Conservation (phyloP, 2,113 vertebrate species). For the Nibea coibor region DNA sequence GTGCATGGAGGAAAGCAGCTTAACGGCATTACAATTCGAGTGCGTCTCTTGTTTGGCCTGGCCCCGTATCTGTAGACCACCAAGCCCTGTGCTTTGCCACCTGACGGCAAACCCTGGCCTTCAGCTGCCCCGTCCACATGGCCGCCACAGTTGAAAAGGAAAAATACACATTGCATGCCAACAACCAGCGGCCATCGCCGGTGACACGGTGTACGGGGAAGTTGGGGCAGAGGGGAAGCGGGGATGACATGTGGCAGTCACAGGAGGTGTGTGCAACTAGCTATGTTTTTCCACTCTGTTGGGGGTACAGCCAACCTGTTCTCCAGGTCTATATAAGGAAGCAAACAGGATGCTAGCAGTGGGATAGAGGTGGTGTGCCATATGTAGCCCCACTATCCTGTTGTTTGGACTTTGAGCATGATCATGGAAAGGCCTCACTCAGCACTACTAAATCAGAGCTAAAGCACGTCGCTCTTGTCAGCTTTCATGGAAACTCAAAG, state of each 20-base stretch:
- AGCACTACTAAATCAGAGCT: slow-evolving; percentile 18
- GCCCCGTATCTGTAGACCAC: slow-evolving; percentile 57
- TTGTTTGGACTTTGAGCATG: slow-evolving; percentile 21
- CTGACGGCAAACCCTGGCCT: slow-evolving; percentile 63
- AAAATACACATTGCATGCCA: slow-evolving; percentile 45
- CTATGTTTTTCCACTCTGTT: slow-evolving; percentile 62
- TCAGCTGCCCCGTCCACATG: slow-evolving; percentile 78
- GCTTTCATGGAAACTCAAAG: slow-evolving; percentile 6
- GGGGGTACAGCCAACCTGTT: slow-evolving; percentile 69
- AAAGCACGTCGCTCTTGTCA: not conserved
- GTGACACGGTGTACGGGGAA: slow-evolving; percentile 54
- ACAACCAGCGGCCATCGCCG: slow-evolving; percentile 46
- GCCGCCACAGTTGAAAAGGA: slow-evolving; percentile 52
- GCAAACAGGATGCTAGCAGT: slow-evolving; percentile 74
- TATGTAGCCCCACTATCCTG: slow-evolving; percentile 53
- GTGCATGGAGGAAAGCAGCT: slow-evolving; percentile 7
- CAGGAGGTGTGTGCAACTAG: slow-evolving; percentile 61
- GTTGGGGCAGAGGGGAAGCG: slow-evolving; percentile 52
- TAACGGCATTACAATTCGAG: slow-evolving; percentile 19
- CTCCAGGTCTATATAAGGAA: slow-evolving; percentile 60
- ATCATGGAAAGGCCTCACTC: slow-evolving; percentile 27
- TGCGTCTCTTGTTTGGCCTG: slow-evolving; percentile 25
- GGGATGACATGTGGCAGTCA: slow-evolving; percentile 62
- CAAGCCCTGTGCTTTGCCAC: slow-evolving; percentile 40
- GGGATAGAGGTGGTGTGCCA: slow-evolving; percentile 50